Evolutionary conservation across 1,140 invertebrate species (phyloP), one percentile per base, ranked within the genome.

Genomic region (Drosophila mojavensis): DNA sequence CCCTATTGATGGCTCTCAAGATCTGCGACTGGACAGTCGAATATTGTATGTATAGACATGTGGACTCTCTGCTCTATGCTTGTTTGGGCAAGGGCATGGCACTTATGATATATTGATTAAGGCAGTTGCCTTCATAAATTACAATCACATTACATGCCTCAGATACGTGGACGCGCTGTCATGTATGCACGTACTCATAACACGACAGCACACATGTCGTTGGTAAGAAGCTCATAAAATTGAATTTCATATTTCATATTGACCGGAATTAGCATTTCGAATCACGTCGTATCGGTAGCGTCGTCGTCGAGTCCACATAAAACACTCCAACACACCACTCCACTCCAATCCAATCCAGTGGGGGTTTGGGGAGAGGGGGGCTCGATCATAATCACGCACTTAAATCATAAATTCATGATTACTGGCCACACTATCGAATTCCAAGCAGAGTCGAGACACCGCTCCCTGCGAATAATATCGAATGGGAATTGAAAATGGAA

Each of bases 371-470:
- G 1, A 7, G 36, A 11, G 26, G 24, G 15, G 7, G 45, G 41
- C 58, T 62, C 4, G 70, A 56, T 72, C 69, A 84, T 89, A 88
- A 83, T 74, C 83, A 78, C 74, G 83, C 66, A 78, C 68, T 88
- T 89, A 78, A 80, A 89, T 84, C 83, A 89, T 89, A 88, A 88
- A 88, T 88, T 88, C 79, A 71, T 86, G 75, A 63, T 72, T 68
- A 78, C 28, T 61, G 56, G 47, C 79, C 64, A 28, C 56, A 67
- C 56, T 47, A 64, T 61, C 63, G 39, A 77, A 86, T 86, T 79
- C 82, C 50, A 77, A 30, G 59, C 76, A 86, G 82, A 71, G 78
- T 41, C 48, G 56, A 48, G 24, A 28, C 72, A 75, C 65, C 74
- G 78, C 74, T 70, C 81, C 75, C 69, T 55, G n/a, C 48, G 60